Conservation (phyloP, 1,140 invertebrate genomes). For the Arctopsyche grandis region DNA sequence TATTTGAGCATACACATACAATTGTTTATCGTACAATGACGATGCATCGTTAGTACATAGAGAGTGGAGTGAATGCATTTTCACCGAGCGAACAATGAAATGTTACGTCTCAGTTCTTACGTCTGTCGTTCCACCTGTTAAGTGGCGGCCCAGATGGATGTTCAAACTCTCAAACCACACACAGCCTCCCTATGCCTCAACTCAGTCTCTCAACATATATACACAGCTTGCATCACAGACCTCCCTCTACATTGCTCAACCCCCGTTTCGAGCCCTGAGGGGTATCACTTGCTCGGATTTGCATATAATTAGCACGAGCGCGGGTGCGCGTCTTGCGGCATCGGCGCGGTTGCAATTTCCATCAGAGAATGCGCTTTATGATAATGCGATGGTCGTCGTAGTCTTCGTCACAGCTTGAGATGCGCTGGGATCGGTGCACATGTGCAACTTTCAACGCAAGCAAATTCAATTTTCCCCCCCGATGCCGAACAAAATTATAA, state of each 20-base stretch:
- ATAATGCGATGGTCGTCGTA: conserved; percentile 27
- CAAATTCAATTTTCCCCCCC: too few relatives aligned
- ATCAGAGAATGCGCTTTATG: conserved; percentile 28
- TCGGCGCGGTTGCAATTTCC: not conserved
- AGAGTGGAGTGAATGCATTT: too few relatives aligned
- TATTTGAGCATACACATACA: too few relatives aligned
- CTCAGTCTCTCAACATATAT: conserved; percentile 17
- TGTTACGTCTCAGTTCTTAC: too few relatives aligned
- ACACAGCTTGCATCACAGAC: not conserved
- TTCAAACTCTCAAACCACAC: conserved; percentile 33
- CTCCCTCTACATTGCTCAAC: not conserved
- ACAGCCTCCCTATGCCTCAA: not conserved
- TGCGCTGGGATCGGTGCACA: too few relatives aligned
- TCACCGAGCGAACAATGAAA: too few relatives aligned
- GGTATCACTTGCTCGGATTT: conserved; percentile 43
- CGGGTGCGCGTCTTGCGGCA: conserved; percentile 31
- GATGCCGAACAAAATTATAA: too few relatives aligned
- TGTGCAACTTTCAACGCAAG: too few relatives aligned
- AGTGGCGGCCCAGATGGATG: conserved; percentile 3
- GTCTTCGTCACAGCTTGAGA: too few relatives aligned
- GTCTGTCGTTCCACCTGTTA: too few relatives aligned
- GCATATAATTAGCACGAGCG: conserved; percentile 52
- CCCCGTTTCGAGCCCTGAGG: not conserved
- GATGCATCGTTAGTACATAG: too few relatives aligned
- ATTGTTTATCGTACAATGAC: too few relatives aligned